Conservation (phyloP, 2,113 vertebrate species). For the Nothocercus julius region DNA sequence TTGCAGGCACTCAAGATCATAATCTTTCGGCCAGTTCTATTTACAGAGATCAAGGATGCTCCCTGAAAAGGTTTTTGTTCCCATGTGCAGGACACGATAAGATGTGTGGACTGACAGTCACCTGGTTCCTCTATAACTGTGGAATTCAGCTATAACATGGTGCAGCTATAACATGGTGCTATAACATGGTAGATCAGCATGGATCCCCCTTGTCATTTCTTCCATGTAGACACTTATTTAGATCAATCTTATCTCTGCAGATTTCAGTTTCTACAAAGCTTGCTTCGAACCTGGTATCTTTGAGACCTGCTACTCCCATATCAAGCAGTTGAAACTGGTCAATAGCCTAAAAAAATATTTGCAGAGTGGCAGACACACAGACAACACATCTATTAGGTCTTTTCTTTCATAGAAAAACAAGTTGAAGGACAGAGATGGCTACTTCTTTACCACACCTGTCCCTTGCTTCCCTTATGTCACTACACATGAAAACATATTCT, state of each 20-base stretch:
- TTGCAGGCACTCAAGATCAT: neutral
- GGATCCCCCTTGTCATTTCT: neutral
- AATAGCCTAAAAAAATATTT: neutral
- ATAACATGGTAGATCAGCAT: neutral
- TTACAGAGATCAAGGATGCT: neutral
- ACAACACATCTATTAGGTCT: neutral
- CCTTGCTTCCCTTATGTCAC: neutral
- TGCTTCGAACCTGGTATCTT: neutral
- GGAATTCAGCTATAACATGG: neutral
- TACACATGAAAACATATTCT: neutral
- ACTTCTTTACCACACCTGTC: neutral
- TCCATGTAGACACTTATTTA: neutral
- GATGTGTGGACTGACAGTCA: neutral
- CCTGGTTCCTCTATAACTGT: neutral
- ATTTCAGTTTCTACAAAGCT: neutral
- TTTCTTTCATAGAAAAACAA: neutral
- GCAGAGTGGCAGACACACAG: neutral
- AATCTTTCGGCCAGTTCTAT: neutral
- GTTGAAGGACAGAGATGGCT: neutral
- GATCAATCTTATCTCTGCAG: neutral
- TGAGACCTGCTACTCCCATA: neutral
- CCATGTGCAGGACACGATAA: rapidly evolving
- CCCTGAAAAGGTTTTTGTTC: neutral
- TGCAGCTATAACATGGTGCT: neutral
- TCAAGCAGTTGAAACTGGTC: neutral